A percentile compares a stretch with the other conserved stretches of the same genome.
These are phyloP conservation scores for Arctopsyche grandis DNA, from an alignment of 1,140 invertebrate genomes.

Conservation along the genomic window DNA sequence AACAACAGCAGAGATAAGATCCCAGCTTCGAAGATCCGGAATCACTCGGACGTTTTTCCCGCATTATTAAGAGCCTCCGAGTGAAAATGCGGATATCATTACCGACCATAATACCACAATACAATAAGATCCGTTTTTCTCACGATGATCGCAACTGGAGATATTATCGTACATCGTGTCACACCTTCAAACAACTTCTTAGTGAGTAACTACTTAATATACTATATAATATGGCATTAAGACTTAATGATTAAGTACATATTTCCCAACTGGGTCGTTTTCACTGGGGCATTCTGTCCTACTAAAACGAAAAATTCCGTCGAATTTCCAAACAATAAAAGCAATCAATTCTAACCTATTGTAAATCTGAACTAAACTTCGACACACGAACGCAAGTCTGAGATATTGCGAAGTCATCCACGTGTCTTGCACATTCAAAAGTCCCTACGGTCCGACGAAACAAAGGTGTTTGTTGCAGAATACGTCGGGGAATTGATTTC, in stretches of 20 bases:
- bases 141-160: not conserved
- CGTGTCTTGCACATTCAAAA: too few relatives aligned
- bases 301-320: not conserved
- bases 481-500: not conserved
- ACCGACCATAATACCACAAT: not conserved
- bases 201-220: too few relatives aligned
- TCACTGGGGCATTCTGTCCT: too few relatives aligned
- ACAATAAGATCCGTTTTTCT: not conserved
- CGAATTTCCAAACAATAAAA: not conserved
- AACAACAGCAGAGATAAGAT: not conserved
- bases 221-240: too few relatives aligned
- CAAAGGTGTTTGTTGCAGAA: constrained; percentile 10
- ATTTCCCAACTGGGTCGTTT: too few relatives aligned
- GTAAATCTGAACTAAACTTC: not conserved
- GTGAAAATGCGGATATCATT: constrained; percentile 8
- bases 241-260: too few relatives aligned
- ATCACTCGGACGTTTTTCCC: not conserved
- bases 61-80: not conserved
- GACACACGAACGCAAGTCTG: not conserved
- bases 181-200: too few relatives aligned
- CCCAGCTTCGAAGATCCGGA: not conserved
- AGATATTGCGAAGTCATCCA: constrained; percentile 1
- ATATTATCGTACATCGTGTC: not conserved
- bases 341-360: not conserved
- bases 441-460: not conserved